Conservation (phyloP, 64 coral and sea anemone genomes). For the Trachythela sp. region DNA sequence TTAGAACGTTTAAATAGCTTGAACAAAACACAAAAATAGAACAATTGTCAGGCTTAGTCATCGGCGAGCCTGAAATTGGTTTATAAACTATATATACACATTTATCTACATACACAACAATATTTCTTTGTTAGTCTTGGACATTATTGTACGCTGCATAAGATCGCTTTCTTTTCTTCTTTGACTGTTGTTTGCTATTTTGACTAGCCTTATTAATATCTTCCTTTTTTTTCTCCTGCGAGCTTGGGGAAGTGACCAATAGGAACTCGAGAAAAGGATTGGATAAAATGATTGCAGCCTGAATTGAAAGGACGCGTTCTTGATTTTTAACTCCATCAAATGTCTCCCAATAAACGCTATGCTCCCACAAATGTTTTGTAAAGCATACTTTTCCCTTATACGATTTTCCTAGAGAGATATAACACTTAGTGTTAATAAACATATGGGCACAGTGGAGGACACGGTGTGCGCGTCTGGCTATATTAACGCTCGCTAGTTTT, state of each 20-base stretch:
- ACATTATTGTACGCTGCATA: background rate
- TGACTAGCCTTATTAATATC: slow-evolving; percentile 33
- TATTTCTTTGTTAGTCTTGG: background rate
- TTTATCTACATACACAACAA: background rate
- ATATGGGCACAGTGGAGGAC: background rate
- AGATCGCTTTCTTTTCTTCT: slow-evolving; percentile 12
- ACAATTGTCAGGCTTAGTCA: background rate
- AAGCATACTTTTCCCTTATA: slow-evolving; percentile 99
- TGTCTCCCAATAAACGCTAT: slow-evolving; percentile 96
- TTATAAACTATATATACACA: background rate
- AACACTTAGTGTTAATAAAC: background rate
- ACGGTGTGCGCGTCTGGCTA: background rate
- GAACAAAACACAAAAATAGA: background rate
- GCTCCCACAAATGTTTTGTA: slow-evolving; percentile 99
- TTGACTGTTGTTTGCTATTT: background rate
- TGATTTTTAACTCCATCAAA: slow-evolving; percentile 99
- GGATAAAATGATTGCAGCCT: slow-evolving; percentile 95
- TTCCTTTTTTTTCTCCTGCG: slow-evolving; percentile 90
- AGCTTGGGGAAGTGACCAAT: slow-evolving; percentile 84
- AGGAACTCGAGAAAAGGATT: slow-evolving; percentile 97
- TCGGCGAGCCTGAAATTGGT: background rate
- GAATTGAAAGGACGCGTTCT: slow-evolving; percentile 93
- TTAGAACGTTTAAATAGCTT: background rate
- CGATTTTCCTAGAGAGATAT: slow-evolving; percentile 72
- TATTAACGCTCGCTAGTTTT: too few relatives aligned